A percentile compares a stretch with the other conserved stretches of the same genome.
phyloP scores from a whole-genome alignment of 2,888 invertebrate species.

The Trisateles emortualis region DNA sequence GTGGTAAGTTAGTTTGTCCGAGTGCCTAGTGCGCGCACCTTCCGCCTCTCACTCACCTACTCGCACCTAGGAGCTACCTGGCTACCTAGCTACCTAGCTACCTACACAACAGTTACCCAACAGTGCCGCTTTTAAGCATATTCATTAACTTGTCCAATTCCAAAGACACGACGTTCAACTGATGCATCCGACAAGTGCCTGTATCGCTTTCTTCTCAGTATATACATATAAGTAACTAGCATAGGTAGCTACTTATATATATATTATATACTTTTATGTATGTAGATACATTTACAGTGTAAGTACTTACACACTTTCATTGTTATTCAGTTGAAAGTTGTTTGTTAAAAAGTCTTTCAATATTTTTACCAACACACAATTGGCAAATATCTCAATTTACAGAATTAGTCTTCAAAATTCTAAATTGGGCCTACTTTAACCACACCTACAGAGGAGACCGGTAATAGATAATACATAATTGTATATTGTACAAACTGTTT shows the following conservation, averaged over 20 bases:
- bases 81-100: too few relatives aligned
- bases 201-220: neutral
- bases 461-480: too few relatives aligned
- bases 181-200: too few relatives aligned
- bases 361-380: slow-evolving; percentile 24
- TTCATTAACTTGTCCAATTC: slow-evolving; percentile 22
- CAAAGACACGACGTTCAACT: slow-evolving; percentile 35
- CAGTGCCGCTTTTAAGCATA: slow-evolving; percentile 21
- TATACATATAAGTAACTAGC: neutral
- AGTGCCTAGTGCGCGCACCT: too few relatives aligned
- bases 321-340: slow-evolving; percentile 36
- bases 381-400: slow-evolving; percentile 11
- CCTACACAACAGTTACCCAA: too few relatives aligned
- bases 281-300: too few relatives aligned
- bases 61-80: too few relatives aligned
- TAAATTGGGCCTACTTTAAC: slow-evolving; percentile 40
- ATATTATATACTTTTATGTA: too few relatives aligned
- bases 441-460: slow-evolving; percentile 18
- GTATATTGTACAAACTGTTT: neutral
- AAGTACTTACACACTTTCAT: neutral
- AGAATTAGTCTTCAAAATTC: slow-evolving; percentile 11
- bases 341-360: slow-evolving; percentile 40
- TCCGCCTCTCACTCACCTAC: too few relatives aligned
- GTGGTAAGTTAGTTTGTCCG: slow-evolving; percentile 3
- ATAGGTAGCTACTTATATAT: too few relatives aligned